Conservation (phyloP, 2,888 invertebrate genomes). For the Rhopalosiphum nymphaeae region DNA sequence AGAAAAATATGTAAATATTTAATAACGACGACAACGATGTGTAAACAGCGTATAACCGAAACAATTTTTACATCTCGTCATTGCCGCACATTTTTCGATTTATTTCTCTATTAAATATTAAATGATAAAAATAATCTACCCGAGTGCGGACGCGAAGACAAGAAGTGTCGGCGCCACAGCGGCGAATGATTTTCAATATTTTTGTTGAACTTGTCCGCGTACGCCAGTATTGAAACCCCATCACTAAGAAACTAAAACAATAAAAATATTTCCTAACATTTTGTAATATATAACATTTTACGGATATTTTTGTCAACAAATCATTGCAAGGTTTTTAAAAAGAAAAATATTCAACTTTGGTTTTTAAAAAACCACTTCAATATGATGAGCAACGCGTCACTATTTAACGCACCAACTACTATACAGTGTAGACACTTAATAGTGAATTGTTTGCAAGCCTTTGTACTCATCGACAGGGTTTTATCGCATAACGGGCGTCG, state of each 20-base stretch:
- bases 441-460: not conserved
- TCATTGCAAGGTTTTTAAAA: not conserved
- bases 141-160: not conserved
- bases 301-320: not conserved
- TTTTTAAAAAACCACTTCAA: not conserved
- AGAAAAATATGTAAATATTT: slow-evolving; percentile 38
- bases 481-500: not conserved
- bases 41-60: not conserved
- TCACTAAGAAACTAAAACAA: not conserved
- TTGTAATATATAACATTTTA: not conserved
- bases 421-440: not conserved
- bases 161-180: not conserved
- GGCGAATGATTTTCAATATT: not conserved
- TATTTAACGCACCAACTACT: not conserved
- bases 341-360: not conserved
- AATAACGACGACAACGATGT: not conserved
- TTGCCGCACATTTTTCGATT: not conserved
- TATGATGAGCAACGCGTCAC: not conserved
- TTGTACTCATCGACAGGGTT: not conserved
- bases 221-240: not conserved
- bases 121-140: not conserved
- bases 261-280: not conserved
- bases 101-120: slow-evolving; percentile 4
- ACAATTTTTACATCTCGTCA: not conserved
- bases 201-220: not conserved